Evolutionary conservation across 1,140 invertebrate genomes (phyloP).

Genomic region (Stratiolaelaps scimitus): DNA sequence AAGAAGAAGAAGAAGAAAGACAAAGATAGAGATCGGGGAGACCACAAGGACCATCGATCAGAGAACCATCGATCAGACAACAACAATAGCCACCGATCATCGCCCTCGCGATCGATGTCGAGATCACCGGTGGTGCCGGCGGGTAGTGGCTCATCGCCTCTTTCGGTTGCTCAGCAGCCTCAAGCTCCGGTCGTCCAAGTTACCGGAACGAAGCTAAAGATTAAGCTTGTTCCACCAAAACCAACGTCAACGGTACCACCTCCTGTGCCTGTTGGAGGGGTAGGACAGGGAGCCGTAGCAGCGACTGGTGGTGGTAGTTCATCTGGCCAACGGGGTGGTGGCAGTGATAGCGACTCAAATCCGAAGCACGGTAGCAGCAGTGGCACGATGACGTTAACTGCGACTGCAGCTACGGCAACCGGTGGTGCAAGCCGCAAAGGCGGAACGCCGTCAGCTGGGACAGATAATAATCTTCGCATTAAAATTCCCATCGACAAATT

Average conservation of each 20-base stretch:
- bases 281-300: no score
- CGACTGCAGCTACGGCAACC: background rate
- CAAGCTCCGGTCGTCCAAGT: conserved; percentile 34
- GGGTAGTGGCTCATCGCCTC: conserved; percentile 44
- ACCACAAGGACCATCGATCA: conserved; percentile 34
- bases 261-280: no score
- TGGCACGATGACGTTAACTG: background rate
- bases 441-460: background rate
- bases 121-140: conserved; percentile 54
- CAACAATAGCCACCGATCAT: conserved; percentile 30
- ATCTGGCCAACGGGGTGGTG: background rate
- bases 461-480: conserved; percentile 3
- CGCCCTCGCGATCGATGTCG: conserved; percentile 50
- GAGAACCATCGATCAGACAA: conserved; percentile 28
- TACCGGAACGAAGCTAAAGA: background rate
- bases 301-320: no score
- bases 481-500: conserved; percentile 21
- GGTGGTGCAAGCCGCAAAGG: no score
- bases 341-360: conserved; percentile 18
- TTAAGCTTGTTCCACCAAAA: conserved; percentile 8
- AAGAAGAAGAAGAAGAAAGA: conserved; percentile 42
- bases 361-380: background rate
- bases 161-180: conserved; percentile 35
- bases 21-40: conserved; percentile 41
- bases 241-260: no score